A percentile compares a stretch with the other conserved stretches of the same genome.
Evolutionary conservation across 2,113 vertebrate species (phyloP).

Genomic region (Sprattus sprattus): DNA sequence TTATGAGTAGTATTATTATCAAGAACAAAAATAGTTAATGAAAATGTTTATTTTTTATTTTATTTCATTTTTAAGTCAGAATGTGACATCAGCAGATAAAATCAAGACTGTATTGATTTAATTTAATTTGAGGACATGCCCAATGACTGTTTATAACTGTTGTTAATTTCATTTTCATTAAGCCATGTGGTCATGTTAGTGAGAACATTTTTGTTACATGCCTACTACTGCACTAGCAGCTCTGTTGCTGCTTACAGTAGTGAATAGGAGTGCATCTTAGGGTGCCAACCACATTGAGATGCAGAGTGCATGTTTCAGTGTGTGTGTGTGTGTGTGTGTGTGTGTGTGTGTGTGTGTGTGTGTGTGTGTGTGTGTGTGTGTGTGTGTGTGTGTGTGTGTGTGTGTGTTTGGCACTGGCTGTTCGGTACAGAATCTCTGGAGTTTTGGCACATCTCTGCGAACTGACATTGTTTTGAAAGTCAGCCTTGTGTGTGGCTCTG

Average conservation of each 20-base stretch:
- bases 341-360: not conserved
- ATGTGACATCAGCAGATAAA: too few relatives aligned
- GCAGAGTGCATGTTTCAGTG: not conserved
- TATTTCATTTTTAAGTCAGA: too few relatives aligned
- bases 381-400: not conserved
- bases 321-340: not conserved
- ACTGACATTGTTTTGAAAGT: not conserved
- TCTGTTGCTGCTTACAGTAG: not conserved
- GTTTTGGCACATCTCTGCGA: not conserved
- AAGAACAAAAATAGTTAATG: too few relatives aligned
- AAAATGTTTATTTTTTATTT: too few relatives aligned
- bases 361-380: not conserved
- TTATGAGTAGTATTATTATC: too few relatives aligned
- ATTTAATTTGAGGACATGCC: too few relatives aligned
- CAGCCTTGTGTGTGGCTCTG: not conserved
- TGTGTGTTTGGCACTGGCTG: not conserved
- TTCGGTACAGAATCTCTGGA: not conserved
- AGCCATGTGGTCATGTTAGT: too few relatives aligned
- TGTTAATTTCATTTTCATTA: too few relatives aligned
- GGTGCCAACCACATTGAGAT: constrained; percentile 1
- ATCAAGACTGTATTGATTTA: too few relatives aligned
- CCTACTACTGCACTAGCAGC: too few relatives aligned
- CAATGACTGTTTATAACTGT: too few relatives aligned
- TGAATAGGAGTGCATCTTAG: not conserved
- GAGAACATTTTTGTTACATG: too few relatives aligned